phyloP scores from a whole-genome alignment of 2,888 invertebrate genomes.

The Noctua fimbriata region DNA sequence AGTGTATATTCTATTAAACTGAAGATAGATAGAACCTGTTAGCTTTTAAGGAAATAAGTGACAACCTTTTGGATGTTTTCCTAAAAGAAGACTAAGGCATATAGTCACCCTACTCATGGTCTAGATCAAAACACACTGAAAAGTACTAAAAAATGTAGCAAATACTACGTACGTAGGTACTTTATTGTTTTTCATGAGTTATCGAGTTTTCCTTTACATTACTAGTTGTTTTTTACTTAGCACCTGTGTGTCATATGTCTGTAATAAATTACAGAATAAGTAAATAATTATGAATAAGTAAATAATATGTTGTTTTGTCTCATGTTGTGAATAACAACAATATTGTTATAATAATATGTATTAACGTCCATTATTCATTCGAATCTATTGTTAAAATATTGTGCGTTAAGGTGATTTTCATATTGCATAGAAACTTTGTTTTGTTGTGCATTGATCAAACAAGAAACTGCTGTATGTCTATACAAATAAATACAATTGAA shows the following conservation, averaged over 20 bases:
- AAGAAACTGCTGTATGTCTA: not conserved
- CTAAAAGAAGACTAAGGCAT: not conserved
- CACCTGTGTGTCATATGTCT: constrained; percentile 44
- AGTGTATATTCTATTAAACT: not conserved
- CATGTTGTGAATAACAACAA: constrained; percentile 43
- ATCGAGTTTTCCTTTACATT: not conserved
- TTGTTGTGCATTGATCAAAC: constrained; percentile 4
- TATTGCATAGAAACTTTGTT: not conserved
- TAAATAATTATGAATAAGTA: constrained; percentile 18
- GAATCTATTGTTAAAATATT: constrained; percentile 39
- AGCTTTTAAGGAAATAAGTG: not conserved
- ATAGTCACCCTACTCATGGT: not conserved
- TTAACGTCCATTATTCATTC: constrained; percentile 37
- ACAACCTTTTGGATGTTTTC: not conserved
- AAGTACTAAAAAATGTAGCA: not conserved
- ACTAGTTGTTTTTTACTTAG: constrained; percentile 28
- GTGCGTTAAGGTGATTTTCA: constrained; percentile 1
- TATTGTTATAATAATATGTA: constrained; percentile 30
- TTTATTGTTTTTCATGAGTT: not conserved
- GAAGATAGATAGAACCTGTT: not conserved
- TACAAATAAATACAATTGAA: too few species aligned
- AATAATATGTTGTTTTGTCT: constrained; percentile 40
- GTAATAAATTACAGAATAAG: constrained; percentile 41
- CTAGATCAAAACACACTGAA: not conserved
- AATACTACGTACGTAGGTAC: not conserved